Evolutionary conservation across 2,888 invertebrate genomes (phyloP).

Genomic region (Tipula lateralis): DNA sequence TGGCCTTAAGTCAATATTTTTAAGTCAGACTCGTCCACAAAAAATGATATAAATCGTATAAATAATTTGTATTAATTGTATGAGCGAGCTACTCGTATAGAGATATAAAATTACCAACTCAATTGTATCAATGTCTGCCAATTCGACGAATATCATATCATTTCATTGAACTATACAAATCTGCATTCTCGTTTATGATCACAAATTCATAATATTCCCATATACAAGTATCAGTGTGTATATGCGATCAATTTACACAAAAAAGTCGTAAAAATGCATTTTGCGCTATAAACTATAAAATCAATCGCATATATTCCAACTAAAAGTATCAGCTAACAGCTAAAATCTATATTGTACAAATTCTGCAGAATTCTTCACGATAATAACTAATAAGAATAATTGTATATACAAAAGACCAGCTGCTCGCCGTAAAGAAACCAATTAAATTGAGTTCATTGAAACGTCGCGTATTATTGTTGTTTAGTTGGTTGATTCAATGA

Average conservation of each 20-base stretch:
- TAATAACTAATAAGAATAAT: slow-evolving; percentile 24
- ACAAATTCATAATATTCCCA: background rate
- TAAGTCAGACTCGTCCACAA: too few species aligned
- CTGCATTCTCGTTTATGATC: background rate
- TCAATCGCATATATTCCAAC: background rate
- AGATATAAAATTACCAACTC: background rate
- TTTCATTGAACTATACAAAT: background rate
- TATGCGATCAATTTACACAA: background rate
- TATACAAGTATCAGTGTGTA: too few species aligned
- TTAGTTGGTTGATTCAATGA: background rate
- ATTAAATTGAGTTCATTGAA: slow-evolving; percentile 11
- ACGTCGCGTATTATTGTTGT: background rate
- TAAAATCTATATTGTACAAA: background rate
- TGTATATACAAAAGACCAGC: background rate
- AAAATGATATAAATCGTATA: too few species aligned
- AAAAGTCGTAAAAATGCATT: background rate
- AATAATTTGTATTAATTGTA: too few species aligned
- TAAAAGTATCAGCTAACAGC: slow-evolving; percentile 3
- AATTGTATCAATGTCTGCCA: background rate
- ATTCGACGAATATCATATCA: background rate
- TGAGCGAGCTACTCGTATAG: too few species aligned
- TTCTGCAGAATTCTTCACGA: background rate
- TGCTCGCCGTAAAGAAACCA: background rate
- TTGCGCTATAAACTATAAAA: background rate
- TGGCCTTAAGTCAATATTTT: too few species aligned